Evolutionary conservation across 2,797 vertebrate species (phyloP).

Genomic region (Acrossocheilus fasciatus): DNA sequence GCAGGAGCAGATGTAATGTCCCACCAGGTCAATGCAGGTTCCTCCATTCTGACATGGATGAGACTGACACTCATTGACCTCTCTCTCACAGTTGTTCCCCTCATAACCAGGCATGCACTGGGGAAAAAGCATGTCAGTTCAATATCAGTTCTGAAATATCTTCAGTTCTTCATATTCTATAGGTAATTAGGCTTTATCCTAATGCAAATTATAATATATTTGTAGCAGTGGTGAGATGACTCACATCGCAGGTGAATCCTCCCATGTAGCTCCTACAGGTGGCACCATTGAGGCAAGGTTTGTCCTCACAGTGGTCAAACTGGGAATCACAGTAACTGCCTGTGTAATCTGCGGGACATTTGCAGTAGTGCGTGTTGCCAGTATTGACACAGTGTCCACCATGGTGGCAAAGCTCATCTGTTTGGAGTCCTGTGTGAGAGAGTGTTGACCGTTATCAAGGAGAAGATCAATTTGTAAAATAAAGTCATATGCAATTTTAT

Average conservation of each 20-base stretch:
- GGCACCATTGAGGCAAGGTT: conserved; percentile 89
- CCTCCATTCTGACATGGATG: conserved; percentile 93
- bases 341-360: conserved; percentile 84
- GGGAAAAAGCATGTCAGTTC: conserved; percentile 25
- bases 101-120: conserved; percentile 89
- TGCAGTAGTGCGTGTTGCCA: conserved; percentile 85
- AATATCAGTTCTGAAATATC: neutral
- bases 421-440: conserved; percentile 77
- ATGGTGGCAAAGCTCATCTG: conserved; percentile 84
- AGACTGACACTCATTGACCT: conserved; percentile 90
- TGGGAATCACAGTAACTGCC: conserved; percentile 91
- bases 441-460: neutral
- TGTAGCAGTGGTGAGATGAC: conserved; percentile 55
- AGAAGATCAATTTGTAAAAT: conserved; percentile 57
- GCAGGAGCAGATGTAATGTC: conserved; percentile 94
- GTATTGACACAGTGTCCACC: conserved; percentile 88
- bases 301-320: conserved; percentile 86
- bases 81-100: conserved; percentile 85
- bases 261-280: conserved; percentile 89
- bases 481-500: conserved; percentile 22
- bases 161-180: neutral
- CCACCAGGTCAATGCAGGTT: conserved; percentile 89
- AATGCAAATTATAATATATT: neutral
- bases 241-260: conserved; percentile 88
- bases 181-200: neutral